Percentiles rank a stretch among this genome's conserved stretches.
Evolutionary conservation across 2,888 invertebrate species (phyloP).

Genomic region (Andricus quercusramuli): DNA sequence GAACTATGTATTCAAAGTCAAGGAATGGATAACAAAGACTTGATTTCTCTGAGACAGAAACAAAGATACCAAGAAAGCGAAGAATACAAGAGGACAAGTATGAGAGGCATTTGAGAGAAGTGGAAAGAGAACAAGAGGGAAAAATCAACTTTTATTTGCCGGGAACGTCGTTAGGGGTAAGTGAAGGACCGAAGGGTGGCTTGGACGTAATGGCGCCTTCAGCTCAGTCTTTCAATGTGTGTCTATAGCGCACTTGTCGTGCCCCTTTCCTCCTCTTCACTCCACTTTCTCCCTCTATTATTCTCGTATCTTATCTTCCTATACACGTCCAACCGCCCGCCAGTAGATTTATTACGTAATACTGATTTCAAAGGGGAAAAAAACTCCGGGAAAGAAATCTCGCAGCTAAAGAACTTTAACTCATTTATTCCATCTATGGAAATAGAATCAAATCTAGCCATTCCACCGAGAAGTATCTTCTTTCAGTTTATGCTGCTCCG

Average conservation of each 20-base stretch:
- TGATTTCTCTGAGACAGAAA: constrained; percentile 19
- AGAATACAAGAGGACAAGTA: constrained; percentile 44
- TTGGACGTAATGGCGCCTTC: constrained; percentile 71
- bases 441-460: neutral
- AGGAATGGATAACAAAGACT: neutral
- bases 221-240: constrained; percentile 66
- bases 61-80: constrained; percentile 48
- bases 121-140: constrained; percentile 58
- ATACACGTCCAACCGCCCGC: constrained; percentile 2
- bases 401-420: neutral
- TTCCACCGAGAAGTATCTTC: neutral
- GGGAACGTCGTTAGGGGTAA: constrained; percentile 70
- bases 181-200: constrained; percentile 69
- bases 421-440: neutral
- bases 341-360: constrained; percentile 21
- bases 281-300: constrained; percentile 43
- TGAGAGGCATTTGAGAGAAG: constrained; percentile 50
- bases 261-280: constrained; percentile 56
- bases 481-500: neutral
- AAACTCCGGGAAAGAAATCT: neutral
- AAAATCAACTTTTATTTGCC: constrained; percentile 72
- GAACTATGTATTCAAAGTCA: constrained; percentile 26
- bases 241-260: constrained; percentile 63
- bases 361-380: neutral
- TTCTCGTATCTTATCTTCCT: constrained; percentile 11